Evolutionary conservation across 2,888 invertebrate genomes (phyloP).

Genomic region (Cloeon dipterum): DNA sequence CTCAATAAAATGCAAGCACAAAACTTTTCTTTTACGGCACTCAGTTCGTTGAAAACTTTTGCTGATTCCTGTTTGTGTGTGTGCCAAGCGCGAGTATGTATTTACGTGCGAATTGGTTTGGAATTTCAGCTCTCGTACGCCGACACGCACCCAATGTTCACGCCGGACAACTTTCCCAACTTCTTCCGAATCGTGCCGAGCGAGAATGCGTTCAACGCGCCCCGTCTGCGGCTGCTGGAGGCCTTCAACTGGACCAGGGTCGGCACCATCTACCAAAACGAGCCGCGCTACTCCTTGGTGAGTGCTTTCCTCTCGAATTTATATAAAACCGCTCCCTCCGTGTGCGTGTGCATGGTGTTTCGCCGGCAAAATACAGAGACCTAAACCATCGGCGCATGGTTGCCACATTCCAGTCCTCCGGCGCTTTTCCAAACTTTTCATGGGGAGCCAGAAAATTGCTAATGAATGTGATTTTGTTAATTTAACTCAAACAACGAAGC

Average conservation of each 20-base stretch:
- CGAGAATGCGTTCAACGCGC: conserved; percentile 87
- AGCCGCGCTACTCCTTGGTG: conserved; percentile 77
- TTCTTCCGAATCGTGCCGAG: conserved; percentile 94
- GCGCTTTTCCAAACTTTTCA: too few relatives aligned
- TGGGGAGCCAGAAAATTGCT: too few relatives aligned
- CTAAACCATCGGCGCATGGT: too few relatives aligned
- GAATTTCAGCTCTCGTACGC: conserved; percentile 68
- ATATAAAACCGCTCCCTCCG: not conserved
- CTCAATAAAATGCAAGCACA: too few relatives aligned
- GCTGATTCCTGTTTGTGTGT: too few relatives aligned
- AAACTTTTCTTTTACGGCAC: too few relatives aligned
- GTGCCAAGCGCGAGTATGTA: too few relatives aligned
- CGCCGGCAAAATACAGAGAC: too few relatives aligned
- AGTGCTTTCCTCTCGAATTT: conserved; percentile 17
- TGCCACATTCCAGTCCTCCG: too few relatives aligned
- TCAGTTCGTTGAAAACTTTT: too few relatives aligned
- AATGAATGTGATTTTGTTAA: too few relatives aligned
- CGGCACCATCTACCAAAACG: conserved; percentile 91
- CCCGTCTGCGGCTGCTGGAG: conserved; percentile 63
- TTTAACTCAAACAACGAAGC: too few relatives aligned
- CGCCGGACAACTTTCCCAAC: conserved; percentile 78
- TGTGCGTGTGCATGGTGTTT: not conserved
- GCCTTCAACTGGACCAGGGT: conserved; percentile 95
- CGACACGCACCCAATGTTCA: conserved; percentile 94
- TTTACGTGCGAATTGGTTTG: conserved; percentile 7